Conservation (phyloP, 2,888 invertebrate genomes). For the Ferrisia virgata region DNA sequence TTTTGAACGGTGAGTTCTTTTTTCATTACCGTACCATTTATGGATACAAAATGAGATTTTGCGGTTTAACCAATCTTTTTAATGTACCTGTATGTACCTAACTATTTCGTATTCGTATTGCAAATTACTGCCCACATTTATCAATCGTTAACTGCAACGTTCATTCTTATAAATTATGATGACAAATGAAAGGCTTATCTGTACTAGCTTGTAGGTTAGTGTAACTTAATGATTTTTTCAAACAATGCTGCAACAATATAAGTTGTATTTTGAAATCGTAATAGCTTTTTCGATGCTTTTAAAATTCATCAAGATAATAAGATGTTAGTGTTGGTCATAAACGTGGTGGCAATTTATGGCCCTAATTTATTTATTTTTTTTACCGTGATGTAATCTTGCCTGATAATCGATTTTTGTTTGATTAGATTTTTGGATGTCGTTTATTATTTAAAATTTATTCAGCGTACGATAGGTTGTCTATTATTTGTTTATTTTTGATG, state of each 20-base stretch:
- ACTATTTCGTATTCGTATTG: background rate
- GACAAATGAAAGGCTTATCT: conserved; percentile 12
- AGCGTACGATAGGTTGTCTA: no score
- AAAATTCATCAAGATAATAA: background rate
- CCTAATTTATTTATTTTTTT: background rate
- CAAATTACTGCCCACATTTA: conserved; percentile 1
- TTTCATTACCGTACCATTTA: background rate
- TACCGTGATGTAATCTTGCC: background rate
- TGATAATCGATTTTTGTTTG: conserved; percentile 7
- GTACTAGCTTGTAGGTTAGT: background rate
- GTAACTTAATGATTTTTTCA: conserved; percentile 8
- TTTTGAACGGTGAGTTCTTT: conserved; percentile 33
- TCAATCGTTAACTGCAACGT: background rate
- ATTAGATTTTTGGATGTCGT: background rate
- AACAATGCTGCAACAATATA: conserved; percentile 11
- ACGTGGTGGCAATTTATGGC: background rate
- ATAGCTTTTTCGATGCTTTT: conserved; percentile 20
- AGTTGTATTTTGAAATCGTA: conserved; percentile 7
- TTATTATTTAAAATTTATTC: no score
- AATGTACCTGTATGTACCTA: no score
- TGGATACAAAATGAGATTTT: conserved; percentile 1
- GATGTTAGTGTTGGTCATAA: background rate
- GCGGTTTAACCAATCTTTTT: background rate
- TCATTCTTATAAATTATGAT: conserved; percentile 1
- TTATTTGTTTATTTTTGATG: no score